Evolutionary conservation across 2,888 invertebrate genomes (phyloP).

Genomic region (Limnephilus marmoratus): DNA sequence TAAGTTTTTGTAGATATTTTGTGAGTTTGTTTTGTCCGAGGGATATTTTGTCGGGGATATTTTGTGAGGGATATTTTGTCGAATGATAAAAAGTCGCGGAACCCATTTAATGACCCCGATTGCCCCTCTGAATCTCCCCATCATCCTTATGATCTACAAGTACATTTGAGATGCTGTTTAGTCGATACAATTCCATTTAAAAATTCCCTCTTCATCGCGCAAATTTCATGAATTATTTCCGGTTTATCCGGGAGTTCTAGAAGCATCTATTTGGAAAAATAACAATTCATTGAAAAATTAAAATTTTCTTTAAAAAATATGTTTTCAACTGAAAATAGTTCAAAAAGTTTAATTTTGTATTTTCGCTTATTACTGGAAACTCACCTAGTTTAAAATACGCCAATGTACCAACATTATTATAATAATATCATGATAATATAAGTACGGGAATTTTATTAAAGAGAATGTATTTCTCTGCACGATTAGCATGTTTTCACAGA

Average conservation of each 20-base stretch:
- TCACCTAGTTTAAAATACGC: neutral
- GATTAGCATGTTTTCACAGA: neutral
- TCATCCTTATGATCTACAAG: no score
- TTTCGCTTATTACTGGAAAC: neutral
- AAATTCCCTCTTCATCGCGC: neutral
- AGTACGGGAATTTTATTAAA: neutral
- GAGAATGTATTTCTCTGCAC: neutral
- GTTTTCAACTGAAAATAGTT: no score
- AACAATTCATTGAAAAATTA: neutral
- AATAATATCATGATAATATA: neutral
- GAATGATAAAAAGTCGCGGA: no score
- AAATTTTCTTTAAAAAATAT: neutral
- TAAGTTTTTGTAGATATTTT: no score
- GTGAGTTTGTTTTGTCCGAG: no score
- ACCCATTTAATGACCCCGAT: no score
- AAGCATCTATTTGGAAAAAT: neutral
- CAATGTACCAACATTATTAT: neutral
- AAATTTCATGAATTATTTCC: neutral
- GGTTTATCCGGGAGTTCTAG: neutral
- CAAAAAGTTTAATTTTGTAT: neutral
- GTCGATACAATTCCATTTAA: neutral
- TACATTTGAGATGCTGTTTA: neutral
- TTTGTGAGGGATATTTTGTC: no score
- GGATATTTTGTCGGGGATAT: no score
- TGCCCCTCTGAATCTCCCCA: no score